phyloP scores from a whole-genome alignment of 2,113 vertebrate species.

The Genyomyrus donnyi region DNA sequence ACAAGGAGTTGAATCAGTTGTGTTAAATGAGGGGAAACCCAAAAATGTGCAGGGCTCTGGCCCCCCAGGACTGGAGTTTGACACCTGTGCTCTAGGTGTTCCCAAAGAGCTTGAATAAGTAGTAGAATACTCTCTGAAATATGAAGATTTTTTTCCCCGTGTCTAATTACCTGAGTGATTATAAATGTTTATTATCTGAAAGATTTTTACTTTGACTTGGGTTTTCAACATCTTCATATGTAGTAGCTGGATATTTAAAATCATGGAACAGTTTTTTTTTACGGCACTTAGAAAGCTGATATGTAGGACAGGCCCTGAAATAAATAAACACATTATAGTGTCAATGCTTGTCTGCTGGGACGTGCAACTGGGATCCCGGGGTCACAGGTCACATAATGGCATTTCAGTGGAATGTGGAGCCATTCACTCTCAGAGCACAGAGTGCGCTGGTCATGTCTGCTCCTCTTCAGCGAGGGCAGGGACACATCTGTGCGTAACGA shows the following conservation, averaged over 20 bases:
- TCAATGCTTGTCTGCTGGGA: background rate
- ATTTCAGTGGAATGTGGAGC: background rate
- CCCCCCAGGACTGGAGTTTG: no score
- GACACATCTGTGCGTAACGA: constrained; percentile 35
- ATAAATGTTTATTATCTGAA: background rate
- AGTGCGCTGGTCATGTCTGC: constrained; percentile 13
- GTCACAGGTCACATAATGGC: background rate
- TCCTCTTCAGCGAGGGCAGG: constrained; percentile 35
- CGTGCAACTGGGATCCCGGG: background rate
- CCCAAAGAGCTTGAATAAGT: background rate
- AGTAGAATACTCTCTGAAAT: background rate
- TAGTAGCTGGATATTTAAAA: background rate
- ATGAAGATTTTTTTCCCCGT: background rate
- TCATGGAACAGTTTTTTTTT: background rate
- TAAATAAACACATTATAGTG: background rate
- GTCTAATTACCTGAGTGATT: background rate
- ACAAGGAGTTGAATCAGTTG: no score
- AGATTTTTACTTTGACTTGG: background rate
- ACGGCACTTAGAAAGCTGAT: background rate
- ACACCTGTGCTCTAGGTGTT: background rate
- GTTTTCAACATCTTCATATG: background rate
- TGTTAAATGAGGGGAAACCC: no score
- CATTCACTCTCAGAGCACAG: constrained; percentile 3
- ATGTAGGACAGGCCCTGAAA: background rate
- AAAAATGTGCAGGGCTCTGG: no score